Percentiles rank a stretch among this genome's conserved stretches.
Conservation (phyloP, 2,113 vertebrate species). For the Nothocercus julius region DNA sequence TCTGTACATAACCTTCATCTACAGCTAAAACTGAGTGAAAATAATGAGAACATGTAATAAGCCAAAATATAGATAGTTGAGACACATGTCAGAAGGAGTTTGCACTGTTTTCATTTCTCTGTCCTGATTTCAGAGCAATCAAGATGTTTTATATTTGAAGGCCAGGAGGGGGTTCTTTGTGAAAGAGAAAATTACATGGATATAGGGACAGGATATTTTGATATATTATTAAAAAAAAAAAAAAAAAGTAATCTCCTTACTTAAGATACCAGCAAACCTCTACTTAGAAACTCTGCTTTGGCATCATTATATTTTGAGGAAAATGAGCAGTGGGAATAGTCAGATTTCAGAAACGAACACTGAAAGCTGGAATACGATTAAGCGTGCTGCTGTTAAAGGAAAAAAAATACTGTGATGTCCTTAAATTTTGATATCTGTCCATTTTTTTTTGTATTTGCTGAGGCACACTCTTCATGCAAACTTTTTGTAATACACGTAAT, state of each 20-base stretch:
- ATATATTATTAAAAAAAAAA: neutral
- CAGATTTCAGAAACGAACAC: neutral
- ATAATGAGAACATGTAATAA: neutral
- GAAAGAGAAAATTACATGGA: neutral
- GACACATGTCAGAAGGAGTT: neutral
- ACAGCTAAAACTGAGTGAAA: neutral
- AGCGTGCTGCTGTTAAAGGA: neutral
- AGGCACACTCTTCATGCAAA: neutral
- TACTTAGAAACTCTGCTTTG: neutral
- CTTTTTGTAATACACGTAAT: neutral
- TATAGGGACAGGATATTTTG: neutral
- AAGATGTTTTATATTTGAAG: neutral
- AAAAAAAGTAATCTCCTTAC: neutral
- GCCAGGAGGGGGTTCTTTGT: neutral
- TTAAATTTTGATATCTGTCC: neutral
- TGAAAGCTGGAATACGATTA: neutral
- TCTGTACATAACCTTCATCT: neutral
- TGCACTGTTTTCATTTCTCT: neutral
- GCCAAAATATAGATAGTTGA: neutral
- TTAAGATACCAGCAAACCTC: neutral
- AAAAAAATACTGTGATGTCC: neutral
- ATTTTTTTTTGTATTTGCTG: neutral
- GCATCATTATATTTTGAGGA: neutral
- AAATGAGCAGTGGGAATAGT: neutral
- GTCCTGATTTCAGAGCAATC: neutral